These are phyloP conservation scores for Planiliza haematocheilus DNA, from an alignment of 2,113 vertebrate genomes.

Conservation along the genomic window DNA sequence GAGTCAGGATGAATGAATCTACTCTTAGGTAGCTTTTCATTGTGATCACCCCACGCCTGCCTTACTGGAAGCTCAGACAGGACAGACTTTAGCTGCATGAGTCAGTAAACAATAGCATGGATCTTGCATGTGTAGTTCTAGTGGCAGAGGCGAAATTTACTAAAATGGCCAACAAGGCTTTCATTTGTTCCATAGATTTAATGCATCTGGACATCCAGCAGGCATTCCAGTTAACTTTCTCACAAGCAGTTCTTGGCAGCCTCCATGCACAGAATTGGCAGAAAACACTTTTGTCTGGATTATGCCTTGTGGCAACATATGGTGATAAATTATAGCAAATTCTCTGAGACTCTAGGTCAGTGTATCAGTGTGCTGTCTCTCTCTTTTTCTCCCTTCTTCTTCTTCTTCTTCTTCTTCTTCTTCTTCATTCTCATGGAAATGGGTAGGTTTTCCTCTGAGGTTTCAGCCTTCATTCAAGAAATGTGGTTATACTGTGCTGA, in stretches of 20 bases:
- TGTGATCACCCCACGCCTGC: conserved; percentile 13
- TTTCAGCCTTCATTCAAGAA: conserved; percentile 29
- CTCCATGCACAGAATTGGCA: conserved; percentile 54
- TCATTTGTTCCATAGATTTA: conserved; percentile 28
- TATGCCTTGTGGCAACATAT: conserved; percentile 48
- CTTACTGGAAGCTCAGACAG: conserved; percentile 30
- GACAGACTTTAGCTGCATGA: conserved; percentile 27
- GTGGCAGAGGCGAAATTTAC: conserved; percentile 37
- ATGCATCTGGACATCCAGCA: conserved; percentile 23
- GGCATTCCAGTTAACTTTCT: conserved; percentile 41
- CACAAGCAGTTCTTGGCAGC: conserved; percentile 65
- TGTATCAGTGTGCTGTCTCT: conserved; percentile 37
- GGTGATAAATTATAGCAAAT: conserved; percentile 69
- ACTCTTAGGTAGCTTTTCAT: conserved; percentile 32
- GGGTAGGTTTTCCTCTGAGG: conserved; percentile 24
- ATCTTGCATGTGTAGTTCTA: conserved; percentile 41
- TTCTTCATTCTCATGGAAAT: conserved; percentile 30
- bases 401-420: conserved; percentile 27
- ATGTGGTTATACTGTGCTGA: conserved; percentile 6
- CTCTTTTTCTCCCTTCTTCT: conserved; percentile 22
- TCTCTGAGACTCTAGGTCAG: conserved; percentile 46
- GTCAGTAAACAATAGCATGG: conserved; percentile 28
- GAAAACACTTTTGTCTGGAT: conserved; percentile 45
- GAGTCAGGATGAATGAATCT: conserved; percentile 41
- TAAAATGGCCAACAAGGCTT: conserved; percentile 23